Evolutionary conservation across 1,140 invertebrate species (phyloP).

Genomic region (Drosophila nasuta): DNA sequence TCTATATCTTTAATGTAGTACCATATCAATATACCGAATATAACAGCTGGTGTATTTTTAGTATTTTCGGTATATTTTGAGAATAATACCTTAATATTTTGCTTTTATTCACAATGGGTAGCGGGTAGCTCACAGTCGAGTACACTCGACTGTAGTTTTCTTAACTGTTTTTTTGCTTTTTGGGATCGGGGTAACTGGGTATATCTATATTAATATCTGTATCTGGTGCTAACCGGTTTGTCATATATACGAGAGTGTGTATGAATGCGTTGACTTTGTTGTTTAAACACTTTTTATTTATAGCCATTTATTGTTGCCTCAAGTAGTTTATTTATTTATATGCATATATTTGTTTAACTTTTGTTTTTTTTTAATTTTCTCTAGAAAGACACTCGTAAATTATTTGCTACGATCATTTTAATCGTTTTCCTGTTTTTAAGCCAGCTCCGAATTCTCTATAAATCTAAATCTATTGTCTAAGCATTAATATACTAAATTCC

Average conservation of each 20-base stretch:
- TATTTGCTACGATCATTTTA: constrained; percentile 12
- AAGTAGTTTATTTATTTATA: constrained; percentile 56
- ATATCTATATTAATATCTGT: no score
- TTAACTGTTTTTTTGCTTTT: background rate
- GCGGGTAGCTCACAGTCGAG: no score
- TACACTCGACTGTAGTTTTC: no score
- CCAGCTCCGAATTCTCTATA: background rate
- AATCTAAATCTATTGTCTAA: background rate
- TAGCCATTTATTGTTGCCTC: constrained; percentile 39
- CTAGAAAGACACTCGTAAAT: constrained; percentile 12
- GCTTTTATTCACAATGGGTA: no score
- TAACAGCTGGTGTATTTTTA: no score
- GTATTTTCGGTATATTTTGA: no score
- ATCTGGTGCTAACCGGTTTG: constrained; percentile 56
- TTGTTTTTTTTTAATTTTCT: constrained; percentile 10
- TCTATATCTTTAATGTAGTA: no score
- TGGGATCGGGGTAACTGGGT: constrained; percentile 6
- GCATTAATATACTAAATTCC: background rate
- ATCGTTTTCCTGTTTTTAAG: background rate
- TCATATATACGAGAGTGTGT: background rate
- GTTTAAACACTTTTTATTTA: constrained; percentile 69
- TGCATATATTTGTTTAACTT: constrained; percentile 29
- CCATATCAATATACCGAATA: no score
- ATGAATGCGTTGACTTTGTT: constrained; percentile 38
- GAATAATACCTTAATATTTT: no score